These are phyloP conservation scores for Microtus richardsoni DNA, from an alignment of 2,113 vertebrate species.

Conservation along the genomic window DNA sequence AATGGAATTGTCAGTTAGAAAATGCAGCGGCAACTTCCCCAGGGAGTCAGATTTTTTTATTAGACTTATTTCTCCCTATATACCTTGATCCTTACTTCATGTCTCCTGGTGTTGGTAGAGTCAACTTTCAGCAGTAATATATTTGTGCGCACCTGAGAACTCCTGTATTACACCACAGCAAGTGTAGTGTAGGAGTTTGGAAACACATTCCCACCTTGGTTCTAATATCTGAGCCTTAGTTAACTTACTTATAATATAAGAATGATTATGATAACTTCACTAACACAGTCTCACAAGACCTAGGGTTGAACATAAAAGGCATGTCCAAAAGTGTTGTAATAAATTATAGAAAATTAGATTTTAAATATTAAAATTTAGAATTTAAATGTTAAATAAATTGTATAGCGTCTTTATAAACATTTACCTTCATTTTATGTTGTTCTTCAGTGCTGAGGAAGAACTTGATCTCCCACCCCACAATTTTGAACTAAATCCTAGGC, in stretches of 20 bases:
- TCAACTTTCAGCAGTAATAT: background rate
- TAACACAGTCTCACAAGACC: background rate
- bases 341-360: background rate
- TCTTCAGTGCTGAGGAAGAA: background rate
- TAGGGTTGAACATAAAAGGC: background rate
- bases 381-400: background rate
- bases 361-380: too few species aligned
- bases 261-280: background rate
- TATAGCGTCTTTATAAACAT: background rate
- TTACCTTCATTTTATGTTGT: background rate
- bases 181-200: background rate
- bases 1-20: conserved; percentile 1
- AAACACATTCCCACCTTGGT: background rate
- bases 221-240: background rate
- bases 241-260: background rate
- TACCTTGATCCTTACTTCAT: background rate
- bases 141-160: background rate
- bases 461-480: background rate
- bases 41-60: background rate
- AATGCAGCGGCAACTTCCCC: background rate
- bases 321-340: background rate
- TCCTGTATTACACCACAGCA: background rate
- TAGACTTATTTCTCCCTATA: background rate
- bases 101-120: too few species aligned
- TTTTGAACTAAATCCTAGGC: too few species aligned